A percentile compares a stretch with the other conserved stretches of the same genome.
Conservation (phyloP, 2,888 invertebrate genomes). For the Autographa pulchrina region DNA sequence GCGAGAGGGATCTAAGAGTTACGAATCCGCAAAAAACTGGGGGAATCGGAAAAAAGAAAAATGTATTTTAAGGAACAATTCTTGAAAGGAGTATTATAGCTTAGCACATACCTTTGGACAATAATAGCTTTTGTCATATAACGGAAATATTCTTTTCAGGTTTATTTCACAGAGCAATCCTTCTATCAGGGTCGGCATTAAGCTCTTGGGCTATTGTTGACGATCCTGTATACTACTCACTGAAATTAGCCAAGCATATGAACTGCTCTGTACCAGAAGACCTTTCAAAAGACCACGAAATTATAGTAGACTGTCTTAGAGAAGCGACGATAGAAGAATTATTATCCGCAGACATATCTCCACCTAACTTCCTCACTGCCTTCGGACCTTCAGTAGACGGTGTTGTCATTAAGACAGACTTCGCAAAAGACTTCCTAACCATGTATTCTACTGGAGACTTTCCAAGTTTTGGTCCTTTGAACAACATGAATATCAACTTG, state of each 20-base stretch:
- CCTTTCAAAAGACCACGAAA: constrained; percentile 94
- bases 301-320: constrained; percentile 95
- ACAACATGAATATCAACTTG: constrained; percentile 86
- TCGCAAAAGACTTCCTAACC: constrained; percentile 94
- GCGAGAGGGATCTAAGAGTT: constrained; percentile 44
- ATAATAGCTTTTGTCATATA: constrained; percentile 40
- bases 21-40: constrained; percentile 45
- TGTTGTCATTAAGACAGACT: constrained; percentile 97
- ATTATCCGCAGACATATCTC: constrained; percentile 93
- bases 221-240: constrained; percentile 94
- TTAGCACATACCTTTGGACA: constrained; percentile 33
- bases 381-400: constrained; percentile 98
- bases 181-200: constrained; percentile 96
- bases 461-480: constrained; percentile 90
- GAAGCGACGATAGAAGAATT: constrained; percentile 93
- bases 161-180: constrained; percentile 95
- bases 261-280: constrained; percentile 96
- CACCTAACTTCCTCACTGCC: constrained; percentile 95
- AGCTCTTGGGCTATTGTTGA: constrained; percentile 97
- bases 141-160: constrained; percentile 84
- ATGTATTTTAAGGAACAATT: constrained; percentile 33
- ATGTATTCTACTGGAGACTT: constrained; percentile 91
- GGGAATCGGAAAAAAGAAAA: constrained; percentile 45
- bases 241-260: constrained; percentile 94
- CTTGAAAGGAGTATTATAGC: constrained; percentile 33